phyloP scores from a whole-genome alignment of 2,797 vertebrate species.

The Rhinoraja longicauda region DNA sequence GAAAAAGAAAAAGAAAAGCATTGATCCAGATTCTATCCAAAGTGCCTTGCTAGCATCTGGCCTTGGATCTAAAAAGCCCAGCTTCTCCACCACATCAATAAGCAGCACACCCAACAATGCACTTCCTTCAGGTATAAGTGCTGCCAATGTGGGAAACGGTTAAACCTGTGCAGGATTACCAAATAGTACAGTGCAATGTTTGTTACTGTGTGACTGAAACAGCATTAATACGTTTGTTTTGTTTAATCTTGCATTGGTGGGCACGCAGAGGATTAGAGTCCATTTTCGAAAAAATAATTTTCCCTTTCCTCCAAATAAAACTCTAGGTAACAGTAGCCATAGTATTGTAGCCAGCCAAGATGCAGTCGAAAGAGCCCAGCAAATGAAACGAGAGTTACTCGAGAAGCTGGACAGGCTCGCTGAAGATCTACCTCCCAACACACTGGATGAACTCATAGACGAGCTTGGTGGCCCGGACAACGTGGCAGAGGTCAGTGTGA shows the following conservation, averaged over 20 bases:
- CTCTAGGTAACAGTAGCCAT: slow-evolving; percentile 49
- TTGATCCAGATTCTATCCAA: slow-evolving; percentile 97
- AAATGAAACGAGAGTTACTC: slow-evolving; percentile 87
- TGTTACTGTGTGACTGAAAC: slow-evolving; percentile 59
- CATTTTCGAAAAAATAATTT: slow-evolving; percentile 33
- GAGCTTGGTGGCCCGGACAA: slow-evolving; percentile 94
- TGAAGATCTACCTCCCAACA: slow-evolving; percentile 87
- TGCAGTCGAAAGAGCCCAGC: slow-evolving; percentile 88
- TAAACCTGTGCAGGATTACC: not conserved
- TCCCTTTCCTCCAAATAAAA: slow-evolving; percentile 47
- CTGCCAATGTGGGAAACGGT: not conserved
- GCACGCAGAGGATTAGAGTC: slow-evolving; percentile 18
- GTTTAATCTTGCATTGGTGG: not conserved
- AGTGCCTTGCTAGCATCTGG: slow-evolving; percentile 99
- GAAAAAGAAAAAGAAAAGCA: slow-evolving; percentile 80
- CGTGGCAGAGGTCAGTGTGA: slow-evolving; percentile 79
- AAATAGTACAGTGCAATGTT: not conserved
- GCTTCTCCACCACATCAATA: slow-evolving; percentile 73
- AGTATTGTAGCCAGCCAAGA: slow-evolving; percentile 89
- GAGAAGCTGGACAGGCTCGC: slow-evolving; percentile 84
- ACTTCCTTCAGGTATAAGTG: slow-evolving; percentile 50
- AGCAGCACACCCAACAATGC: slow-evolving; percentile 56
- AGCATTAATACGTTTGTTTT: not conserved
- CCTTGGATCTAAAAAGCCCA: slow-evolving; percentile 82
- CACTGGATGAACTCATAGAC: slow-evolving; percentile 92